Evolutionary conservation across 2,797 vertebrate genomes (phyloP), one percentile per base, ranked within the genome.

Genomic region (Buceros bicornis): DNA sequence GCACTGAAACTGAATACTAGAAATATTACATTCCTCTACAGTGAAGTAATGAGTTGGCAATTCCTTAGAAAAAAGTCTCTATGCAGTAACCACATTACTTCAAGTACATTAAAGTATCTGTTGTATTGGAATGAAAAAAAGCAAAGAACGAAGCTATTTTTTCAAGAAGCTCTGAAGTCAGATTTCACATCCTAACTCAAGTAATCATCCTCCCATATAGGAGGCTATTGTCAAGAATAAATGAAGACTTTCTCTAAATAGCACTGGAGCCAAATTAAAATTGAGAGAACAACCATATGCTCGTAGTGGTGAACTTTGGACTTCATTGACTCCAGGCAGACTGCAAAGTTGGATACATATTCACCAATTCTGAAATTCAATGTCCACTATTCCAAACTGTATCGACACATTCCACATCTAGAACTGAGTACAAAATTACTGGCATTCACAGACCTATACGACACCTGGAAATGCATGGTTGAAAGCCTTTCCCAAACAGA

Each of bases 11-110:
- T 16, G 40, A 82, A 95, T 80, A 87, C 90, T 91, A 94, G 92
- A 96, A 95, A 91, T 84, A 95, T 51, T 60, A 86, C 94, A 96
- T 96, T 97, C 96, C 85, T 95, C 70, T 56, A 51, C 40, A 58
- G 8, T 93, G 89, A 86, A 31, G 70, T 76, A 96, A 90, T 29
- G 11, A 76, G 58, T 43, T 95, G 85, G 94, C 91, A 95, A 29
- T 62, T 91, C 76, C 72, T 86, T 26, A 88, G 78, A n/a, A 87
- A 94, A 80, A 86, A 79, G 45, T 31, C 15, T 72, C 50, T 60
- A 47, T 25, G n/a, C 54, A 93, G 72, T 45, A 79, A n/a, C 12
- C 28, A 78, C 1, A 0, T 65, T 74, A 69, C 56, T 86, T 58
- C 33, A 86, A 83, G 54, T 33, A 53, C 2, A 10, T 48, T 78